These are phyloP conservation scores for Oreocharis arfaki DNA, from an alignment of 2,113 vertebrate species.

Conservation along the genomic window DNA sequence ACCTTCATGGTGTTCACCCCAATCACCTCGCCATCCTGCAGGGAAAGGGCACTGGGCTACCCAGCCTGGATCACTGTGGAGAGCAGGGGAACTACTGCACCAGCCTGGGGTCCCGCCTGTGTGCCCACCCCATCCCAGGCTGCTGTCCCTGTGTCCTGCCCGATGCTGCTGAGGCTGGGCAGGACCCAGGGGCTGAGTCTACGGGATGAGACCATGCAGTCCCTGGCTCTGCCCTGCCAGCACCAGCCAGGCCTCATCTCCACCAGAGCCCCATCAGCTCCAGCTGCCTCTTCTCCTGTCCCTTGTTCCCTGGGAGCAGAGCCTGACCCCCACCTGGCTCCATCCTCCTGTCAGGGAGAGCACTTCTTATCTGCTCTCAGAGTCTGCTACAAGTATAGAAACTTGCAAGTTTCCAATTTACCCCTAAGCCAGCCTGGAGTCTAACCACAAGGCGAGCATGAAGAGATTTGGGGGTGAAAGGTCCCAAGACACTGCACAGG, in stretches of 20 bases:
- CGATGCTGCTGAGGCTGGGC: fast-evolving
- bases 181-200: background rate
- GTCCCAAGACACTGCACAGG: background rate
- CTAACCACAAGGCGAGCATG: too few species aligned
- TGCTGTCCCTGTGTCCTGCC: background rate
- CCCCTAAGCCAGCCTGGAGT: too few species aligned
- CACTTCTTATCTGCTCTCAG: too few species aligned
- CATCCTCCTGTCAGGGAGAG: too few species aligned
- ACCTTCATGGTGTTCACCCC: conserved; percentile 99
- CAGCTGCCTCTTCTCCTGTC: background rate
- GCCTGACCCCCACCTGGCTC: too few species aligned
- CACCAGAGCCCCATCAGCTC: background rate
- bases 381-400: too few species aligned
- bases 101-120: background rate
- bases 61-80: background rate
- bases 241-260: fast-evolving
- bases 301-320: too few species aligned
- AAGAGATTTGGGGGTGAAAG: too few species aligned
- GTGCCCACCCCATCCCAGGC: background rate
- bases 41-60: background rate
- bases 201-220: fast-evolving
- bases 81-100: background rate
- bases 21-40: conserved; percentile 94
- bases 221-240: background rate
- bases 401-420: too few species aligned